A percentile compares a stretch with the other conserved stretches of the same genome.
phyloP scores from a whole-genome alignment of 2,888 invertebrate genomes.

The Megalurothrips usitatus region DNA sequence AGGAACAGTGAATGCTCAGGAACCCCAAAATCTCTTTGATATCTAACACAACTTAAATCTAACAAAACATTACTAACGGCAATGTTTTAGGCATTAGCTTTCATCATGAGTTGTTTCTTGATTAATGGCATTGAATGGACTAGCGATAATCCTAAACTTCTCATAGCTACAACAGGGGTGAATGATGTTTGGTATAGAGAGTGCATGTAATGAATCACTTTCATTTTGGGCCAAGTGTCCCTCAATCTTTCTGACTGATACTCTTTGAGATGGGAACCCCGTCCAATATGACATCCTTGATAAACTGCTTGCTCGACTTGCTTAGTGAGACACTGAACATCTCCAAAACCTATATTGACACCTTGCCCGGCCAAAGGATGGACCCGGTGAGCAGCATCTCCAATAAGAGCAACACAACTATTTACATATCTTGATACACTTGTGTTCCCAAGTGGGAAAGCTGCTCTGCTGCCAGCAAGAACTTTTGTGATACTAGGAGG shows the following conservation, averaged over 20 bases:
- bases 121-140: background rate
- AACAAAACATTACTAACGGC: background rate
- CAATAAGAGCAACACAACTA: conserved; percentile 77
- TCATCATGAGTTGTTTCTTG: background rate
- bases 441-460: conserved; percentile 88
- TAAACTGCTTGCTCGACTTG: conserved; percentile 65
- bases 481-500: conserved; percentile 66
- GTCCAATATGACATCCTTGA: conserved; percentile 70
- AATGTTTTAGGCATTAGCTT: background rate
- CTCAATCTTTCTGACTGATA: conserved; percentile 41
- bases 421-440: conserved; percentile 82
- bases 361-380: conserved; percentile 98
- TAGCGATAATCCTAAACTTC: background rate
- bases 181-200: background rate
- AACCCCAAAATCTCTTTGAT: no score
- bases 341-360: conserved; percentile 95
- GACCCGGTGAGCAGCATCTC: conserved; percentile 83
- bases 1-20: no score
- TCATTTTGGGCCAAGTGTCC: background rate
- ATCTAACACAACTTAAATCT: background rate
- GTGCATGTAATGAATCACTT: background rate
- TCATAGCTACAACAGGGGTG: background rate
- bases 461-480: conserved; percentile 64
- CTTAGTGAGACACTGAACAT: conserved; percentile 70
- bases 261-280: conserved; percentile 32